phyloP scores from a whole-genome alignment of 2,888 invertebrate species.

The Bombyx huttoni region DNA sequence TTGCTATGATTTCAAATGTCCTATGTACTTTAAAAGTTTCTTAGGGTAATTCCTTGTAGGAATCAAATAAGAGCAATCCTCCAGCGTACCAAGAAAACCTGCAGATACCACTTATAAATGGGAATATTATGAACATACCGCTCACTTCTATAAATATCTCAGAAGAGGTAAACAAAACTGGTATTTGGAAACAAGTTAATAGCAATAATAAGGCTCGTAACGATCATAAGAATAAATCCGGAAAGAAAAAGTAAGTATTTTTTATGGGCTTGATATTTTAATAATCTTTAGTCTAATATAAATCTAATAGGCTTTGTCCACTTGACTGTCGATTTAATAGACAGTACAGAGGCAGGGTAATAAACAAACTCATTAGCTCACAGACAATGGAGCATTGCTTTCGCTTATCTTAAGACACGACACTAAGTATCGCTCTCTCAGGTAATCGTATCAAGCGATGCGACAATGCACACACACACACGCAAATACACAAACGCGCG shows the following conservation, averaged over 20 bases:
- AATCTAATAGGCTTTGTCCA: too few relatives aligned
- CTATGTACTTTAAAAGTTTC: constrained; percentile 13
- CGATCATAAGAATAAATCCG: constrained; percentile 45
- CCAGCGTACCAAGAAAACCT: constrained; percentile 76
- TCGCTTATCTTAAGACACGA: too few relatives aligned
- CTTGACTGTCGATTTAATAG: too few relatives aligned
- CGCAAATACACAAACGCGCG: too few relatives aligned
- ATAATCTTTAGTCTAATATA: too few relatives aligned
- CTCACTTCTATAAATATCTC: constrained; percentile 89
- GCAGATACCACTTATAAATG: constrained; percentile 89
- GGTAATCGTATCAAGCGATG: too few relatives aligned
- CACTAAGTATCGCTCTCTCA: too few relatives aligned
- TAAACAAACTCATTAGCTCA: too few relatives aligned
- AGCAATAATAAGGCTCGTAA: constrained; percentile 67
- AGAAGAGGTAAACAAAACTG: constrained; percentile 93
- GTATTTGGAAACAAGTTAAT: constrained; percentile 94
- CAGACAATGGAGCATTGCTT: too few relatives aligned
- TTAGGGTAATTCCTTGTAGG: constrained; percentile 48
- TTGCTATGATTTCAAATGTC: constrained; percentile 6
- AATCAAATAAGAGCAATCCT: constrained; percentile 58
- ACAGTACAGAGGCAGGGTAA: too few relatives aligned
- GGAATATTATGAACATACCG: constrained; percentile 92
- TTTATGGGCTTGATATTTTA: neutral
- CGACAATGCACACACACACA: too few relatives aligned
- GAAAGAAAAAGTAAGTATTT: constrained; percentile 56